Conservation (phyloP, 2,113 vertebrate species). For the Ardeotis arabs region DNA sequence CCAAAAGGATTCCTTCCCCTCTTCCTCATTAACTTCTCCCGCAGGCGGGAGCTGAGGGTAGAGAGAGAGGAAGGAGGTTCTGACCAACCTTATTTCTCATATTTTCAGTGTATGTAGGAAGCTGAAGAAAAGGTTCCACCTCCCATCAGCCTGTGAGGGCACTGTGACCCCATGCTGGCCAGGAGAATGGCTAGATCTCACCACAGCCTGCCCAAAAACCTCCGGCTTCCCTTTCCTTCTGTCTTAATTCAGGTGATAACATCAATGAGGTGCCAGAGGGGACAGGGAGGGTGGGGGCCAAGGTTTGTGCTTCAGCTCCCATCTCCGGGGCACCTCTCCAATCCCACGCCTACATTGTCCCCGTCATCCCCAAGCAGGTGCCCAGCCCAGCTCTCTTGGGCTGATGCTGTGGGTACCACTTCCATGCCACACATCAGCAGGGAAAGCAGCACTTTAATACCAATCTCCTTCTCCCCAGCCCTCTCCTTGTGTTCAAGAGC, state of each 20-base stretch:
- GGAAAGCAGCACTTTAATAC: not conserved
- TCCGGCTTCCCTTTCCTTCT: not conserved
- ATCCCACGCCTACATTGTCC: not conserved
- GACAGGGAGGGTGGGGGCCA: too few species aligned
- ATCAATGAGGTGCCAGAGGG: not conserved
- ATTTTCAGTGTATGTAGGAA: not conserved
- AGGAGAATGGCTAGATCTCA: not conserved
- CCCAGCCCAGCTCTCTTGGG: not conserved
- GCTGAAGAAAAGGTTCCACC: not conserved
- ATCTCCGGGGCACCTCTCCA: not conserved
- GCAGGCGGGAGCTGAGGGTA: not conserved
- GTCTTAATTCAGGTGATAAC: not conserved
- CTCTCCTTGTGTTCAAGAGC: not conserved
- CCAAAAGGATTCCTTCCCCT: not conserved
- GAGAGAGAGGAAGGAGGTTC: not conserved
- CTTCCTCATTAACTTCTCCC: not conserved
- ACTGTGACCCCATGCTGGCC: not conserved
- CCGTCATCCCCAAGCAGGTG: fast-evolving
- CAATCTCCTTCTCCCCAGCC: not conserved
- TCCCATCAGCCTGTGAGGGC: not conserved
- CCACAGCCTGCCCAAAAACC: not conserved
- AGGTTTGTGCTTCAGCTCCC: not conserved
- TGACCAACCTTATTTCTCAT: not conserved
- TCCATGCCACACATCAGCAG: fast-evolving
- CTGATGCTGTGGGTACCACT: not conserved